phyloP scores from a whole-genome alignment of 2,797 vertebrate genomes.

The Kryptolebias ocellatus region DNA sequence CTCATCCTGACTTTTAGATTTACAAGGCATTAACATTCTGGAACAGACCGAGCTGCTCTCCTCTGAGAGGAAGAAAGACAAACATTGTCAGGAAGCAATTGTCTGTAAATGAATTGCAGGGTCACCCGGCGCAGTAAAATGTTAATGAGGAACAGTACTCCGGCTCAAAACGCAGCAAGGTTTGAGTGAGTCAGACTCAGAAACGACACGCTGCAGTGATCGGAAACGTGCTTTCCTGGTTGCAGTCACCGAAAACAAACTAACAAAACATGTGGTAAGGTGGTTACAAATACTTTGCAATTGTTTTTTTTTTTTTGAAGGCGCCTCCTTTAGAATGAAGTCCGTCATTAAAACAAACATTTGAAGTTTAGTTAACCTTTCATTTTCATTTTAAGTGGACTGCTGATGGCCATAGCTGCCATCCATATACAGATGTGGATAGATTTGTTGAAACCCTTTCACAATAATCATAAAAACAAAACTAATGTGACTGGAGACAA shows the following conservation, averaged over 20 bases:
- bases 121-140: constrained; percentile 75
- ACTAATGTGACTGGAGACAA: no score
- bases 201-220: constrained; percentile 44
- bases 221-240: constrained; percentile 35
- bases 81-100: constrained; percentile 78
- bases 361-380: constrained; percentile 19
- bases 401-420: constrained; percentile 6
- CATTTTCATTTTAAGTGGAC: background rate
- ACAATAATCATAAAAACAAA: no score
- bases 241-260: constrained; percentile 35
- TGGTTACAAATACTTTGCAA: constrained; percentile 18
- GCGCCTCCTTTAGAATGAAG: constrained; percentile 20
- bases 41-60: constrained; percentile 63
- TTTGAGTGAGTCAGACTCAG: constrained; percentile 47
- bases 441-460: no score
- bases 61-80: constrained; percentile 63
- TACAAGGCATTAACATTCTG: constrained; percentile 80
- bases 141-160: constrained; percentile 76
- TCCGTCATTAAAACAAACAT: constrained; percentile 26
- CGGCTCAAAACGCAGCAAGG: constrained; percentile 56
- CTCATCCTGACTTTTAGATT: constrained; percentile 59
- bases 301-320: constrained; percentile 11
- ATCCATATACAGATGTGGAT: no score
- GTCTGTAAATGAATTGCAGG: constrained; percentile 82
- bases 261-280: constrained; percentile 29